Evolutionary conservation across 2,797 vertebrate genomes (phyloP), one percentile per base, ranked within the genome.

Genomic region (Eulemur coronatus): DNA sequence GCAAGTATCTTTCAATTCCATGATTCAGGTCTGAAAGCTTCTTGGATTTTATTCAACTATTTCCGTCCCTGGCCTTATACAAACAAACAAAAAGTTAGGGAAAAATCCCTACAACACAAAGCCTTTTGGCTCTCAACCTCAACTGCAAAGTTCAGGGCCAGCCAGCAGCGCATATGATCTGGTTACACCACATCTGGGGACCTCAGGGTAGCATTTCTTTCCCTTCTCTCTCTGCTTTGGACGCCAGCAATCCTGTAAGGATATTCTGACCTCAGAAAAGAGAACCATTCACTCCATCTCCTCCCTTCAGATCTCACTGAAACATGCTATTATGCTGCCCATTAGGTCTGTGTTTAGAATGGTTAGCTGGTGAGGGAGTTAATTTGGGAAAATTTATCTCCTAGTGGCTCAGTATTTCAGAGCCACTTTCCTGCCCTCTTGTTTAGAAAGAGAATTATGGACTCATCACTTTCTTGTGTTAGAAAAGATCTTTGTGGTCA

Each of bases 21-120:
- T 80, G 67, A 93, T 48, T 87, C 26, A 73, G 57, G 48, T 67
- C 78, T 94, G 59, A 84, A 69, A 78, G 12, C 8, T 35, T 52
- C 35, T 70, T 85, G 81, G 57, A 59, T 72, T 89, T 95, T 38
- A 85, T 38, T 94, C 76, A 97, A 92, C 50, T 55, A 86, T 91
- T 97, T 96, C 26, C 59, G 33, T 94, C 46, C 65, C 63, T n/a
- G 12, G 65, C 46, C 88, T 97, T 81, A 92, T 28, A 87, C 65
- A 95, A 94, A 96, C 69, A 97, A 93, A 88, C n/a, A 75, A 59
- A 93, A 89, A n/a, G 22, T 70, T 63, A 11, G 5, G 69, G 46
- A 48, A n/a, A 95, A 84, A 59, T 30, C 43, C 61, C n/a, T 67
- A 82, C 0, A 67, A 84, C 52, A 61, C 70, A 79, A n/a, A 75